A percentile compares a stretch with the other conserved stretches of the same genome.
Evolutionary conservation across 2,113 vertebrate genomes (phyloP).

Genomic region (Psittacus erithacus): DNA sequence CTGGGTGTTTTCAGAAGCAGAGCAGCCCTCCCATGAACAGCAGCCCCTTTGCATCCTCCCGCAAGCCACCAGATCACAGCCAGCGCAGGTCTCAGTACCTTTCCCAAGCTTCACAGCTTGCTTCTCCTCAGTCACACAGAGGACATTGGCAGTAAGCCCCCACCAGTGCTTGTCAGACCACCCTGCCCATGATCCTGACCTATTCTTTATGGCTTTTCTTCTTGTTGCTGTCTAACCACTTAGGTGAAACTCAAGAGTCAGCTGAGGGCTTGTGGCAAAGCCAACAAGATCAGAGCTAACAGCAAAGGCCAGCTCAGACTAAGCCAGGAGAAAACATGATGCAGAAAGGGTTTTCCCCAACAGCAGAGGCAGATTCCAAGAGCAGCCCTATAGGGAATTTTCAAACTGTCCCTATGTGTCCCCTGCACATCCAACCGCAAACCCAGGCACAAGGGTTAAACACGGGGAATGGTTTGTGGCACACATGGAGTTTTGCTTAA

Average conservation of each 20-base stretch:
- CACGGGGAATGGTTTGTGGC: not conserved
- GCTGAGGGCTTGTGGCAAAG: not conserved
- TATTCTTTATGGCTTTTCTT: not conserved
- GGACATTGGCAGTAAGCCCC: not conserved
- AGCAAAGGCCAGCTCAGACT: not conserved
- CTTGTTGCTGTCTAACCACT: not conserved
- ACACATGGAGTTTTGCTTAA: not conserved
- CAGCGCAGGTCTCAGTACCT: rapidly evolving
- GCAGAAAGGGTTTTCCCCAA: not conserved
- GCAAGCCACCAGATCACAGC: not conserved
- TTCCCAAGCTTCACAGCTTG: not conserved
- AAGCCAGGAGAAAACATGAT: not conserved
- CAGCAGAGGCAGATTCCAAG: not conserved
- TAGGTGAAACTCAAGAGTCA: not conserved
- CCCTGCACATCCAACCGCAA: not conserved
- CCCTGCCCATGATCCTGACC: not conserved
- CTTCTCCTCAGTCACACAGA: not conserved
- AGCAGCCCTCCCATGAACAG: not conserved
- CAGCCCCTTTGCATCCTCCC: not conserved
- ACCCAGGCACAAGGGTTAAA: not conserved
- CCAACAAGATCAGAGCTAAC: not conserved
- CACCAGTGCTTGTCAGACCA: not conserved
- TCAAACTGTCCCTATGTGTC: not conserved
- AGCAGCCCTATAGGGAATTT: not conserved
- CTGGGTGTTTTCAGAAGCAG: not conserved